Base-by-base conservation (phyloP, 2,888 invertebrate genomes). In the Agrochola circellaris region DNA sequence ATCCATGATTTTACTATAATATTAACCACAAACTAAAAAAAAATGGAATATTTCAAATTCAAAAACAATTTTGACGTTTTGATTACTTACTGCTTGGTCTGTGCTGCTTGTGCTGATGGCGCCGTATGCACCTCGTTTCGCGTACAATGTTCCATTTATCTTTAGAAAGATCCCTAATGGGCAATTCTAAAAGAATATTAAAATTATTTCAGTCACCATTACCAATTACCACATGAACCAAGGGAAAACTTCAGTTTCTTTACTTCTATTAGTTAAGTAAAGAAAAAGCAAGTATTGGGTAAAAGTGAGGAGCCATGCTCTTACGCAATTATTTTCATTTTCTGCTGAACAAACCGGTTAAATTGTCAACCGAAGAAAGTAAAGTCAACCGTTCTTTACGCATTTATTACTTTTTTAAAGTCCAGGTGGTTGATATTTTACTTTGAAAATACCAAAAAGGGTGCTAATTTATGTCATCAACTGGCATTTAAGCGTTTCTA, bases 241-340 rank as follows among this genome's bases (percentile, higher is more conserved):
- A 58, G 58, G 26, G 65, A 81, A 78, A 61, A 69, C 48, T 68
- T 84, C 34, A 45, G 17, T 30, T n/a, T 30, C 45, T 62, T 42
- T 26, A 74, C 34, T 30, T 70, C 70, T 81, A 81, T 84, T 75
- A 73, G 75, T 77, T 34, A 79, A 71, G 83, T 75, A 85, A 84
- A 87, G 66, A 84, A 80, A 78, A 84, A 76, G 74, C 58, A 48
- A 64, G 51, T 78, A 78, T 79, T 83, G 58, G 72, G 81, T 83
- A 81, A 87, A 80, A 83, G 70, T 61, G 68, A 77, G 69, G 64
- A 67, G 51, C 66, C 34, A 51, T 54, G 61, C 34, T 71, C 79
- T 85, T 83, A 75, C 83, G 80, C 70, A 83, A 89, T 83, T 69
- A 75, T 85, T 85, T 83, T 87, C 82, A 80, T 85, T 81, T 82